These are phyloP conservation scores for Semicossyphus pulcher DNA, from an alignment of 2,113 vertebrate species.

Conservation along the genomic window DNA sequence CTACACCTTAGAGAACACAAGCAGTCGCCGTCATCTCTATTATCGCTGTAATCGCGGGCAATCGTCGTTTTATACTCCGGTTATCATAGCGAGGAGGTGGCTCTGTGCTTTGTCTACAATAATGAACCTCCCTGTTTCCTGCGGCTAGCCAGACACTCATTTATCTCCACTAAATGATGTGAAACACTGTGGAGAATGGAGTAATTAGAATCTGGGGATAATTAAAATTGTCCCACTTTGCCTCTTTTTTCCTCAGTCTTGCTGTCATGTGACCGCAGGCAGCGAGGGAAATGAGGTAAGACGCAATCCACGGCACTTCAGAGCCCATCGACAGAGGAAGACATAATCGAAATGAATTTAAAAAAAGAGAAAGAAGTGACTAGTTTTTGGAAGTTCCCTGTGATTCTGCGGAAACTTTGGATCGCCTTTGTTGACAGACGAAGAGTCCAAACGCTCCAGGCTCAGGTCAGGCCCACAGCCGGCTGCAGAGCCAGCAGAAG, in stretches of 20 bases:
- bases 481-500: conserved; percentile 38
- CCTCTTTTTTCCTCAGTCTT: conserved; percentile 48
- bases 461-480: conserved; percentile 50
- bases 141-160: conserved; percentile 69
- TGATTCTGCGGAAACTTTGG: conserved; percentile 19
- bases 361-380: neutral
- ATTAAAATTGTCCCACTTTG: conserved; percentile 79
- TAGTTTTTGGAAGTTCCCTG: neutral
- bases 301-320: conserved; percentile 11
- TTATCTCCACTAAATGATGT: conserved; percentile 79
- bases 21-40: conserved; percentile 66
- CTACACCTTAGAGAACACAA: conserved; percentile 52
- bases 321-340: conserved; percentile 5
- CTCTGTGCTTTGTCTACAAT: conserved; percentile 75
- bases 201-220: conserved; percentile 78
- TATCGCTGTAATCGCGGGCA: conserved; percentile 59
- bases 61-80: conserved; percentile 44
- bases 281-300: conserved; percentile 61
- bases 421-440: conserved; percentile 11
- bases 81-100: conserved; percentile 60
- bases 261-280: conserved; percentile 53
- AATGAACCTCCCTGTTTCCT: conserved; percentile 74
- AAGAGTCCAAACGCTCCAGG: conserved; percentile 39
- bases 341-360: conserved; percentile 23
- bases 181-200: conserved; percentile 73